Evolutionary conservation across 1,140 invertebrate species (phyloP), one percentile per base, ranked within the genome.

Genomic region (Bombus terrestris): DNA sequence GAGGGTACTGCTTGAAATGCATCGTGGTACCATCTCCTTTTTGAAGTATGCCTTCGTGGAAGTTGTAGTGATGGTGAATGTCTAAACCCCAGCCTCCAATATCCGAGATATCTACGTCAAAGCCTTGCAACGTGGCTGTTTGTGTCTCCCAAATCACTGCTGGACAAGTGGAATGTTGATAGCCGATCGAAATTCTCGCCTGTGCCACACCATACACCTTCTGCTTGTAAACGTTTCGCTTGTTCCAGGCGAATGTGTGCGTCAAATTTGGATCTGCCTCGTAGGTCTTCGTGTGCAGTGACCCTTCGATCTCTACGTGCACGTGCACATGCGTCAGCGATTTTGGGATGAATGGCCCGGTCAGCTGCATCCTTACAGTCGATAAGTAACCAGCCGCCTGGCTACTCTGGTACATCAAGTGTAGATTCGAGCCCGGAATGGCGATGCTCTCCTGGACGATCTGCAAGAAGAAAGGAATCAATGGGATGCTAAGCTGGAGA

Each of bases 11-110:
- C 93, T 99, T 99, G 93, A 99, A 96, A 94, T 99, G 98, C 32
- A 99, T 96, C 62, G 97, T 98, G 2, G 98, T 98, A 57, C 99
- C 99, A 93, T 99, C 99, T 41, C 99, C 99, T 94, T 99, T 99
- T 93, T 99, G 98, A 66, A 99, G 95, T 88, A 99, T 99, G 91
- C 98, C 98, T 96, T 99, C 98, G 92, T 99, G 98, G 96, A 99
- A 99, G 94, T 99, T 99, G 95, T 99, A 99, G 94, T 99, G 98
- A 94, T 99, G 99, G 95, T 99, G 99, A 80, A 99, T 99, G 93
- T 99, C 98, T 35, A 99, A 95, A 81, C 99, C 99, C 99, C 99
- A 99, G 22, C 98, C 98, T 2, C 99, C 99, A 71, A 99, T 98
- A 93, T 99, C 98, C 0, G 99, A 99, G 83, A 99, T 99, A 88